Base-by-base conservation (phyloP, 1,140 invertebrate species). In the Aphis craccivora region DNA sequence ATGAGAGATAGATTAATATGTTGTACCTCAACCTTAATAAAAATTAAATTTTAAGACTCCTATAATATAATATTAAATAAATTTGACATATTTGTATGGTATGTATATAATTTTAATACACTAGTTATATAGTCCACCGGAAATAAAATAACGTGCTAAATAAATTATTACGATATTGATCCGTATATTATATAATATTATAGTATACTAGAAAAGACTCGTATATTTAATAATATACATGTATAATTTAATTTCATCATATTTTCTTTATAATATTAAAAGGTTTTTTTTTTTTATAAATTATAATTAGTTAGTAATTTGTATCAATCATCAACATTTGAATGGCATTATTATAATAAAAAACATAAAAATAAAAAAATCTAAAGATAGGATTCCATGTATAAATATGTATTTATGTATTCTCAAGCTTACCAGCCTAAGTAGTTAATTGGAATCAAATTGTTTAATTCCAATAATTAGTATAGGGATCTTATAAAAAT, bases 121-220 rank as follows among this genome's bases (percentile, higher is more conserved):
- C 7, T 51, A 30, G 14, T 45, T 86, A 86, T 86, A 7, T 30
- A 30, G 18, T 35, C 5, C 30, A 88, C 11, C 86, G 86, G 30
- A 88, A 88, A 88, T 43, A 35, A 30, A 88, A 88, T 88, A 88
- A 51, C 43, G 86, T n/a, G 86, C 86, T 88, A n/a, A 88, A 88
- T 51, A 48, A 48, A 88, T 88, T 48, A n/a, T 88, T 88, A 88
- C 86, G 45, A 88, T 88, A 88, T 48, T 88, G 48, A 51, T 88
- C 43, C 30, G 30, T 88, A 88, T n/a, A 43, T 3, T 84, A 84
- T 43, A n/a, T n/a, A n/a, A n/a, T n/a, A n/a, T n/a, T n/a, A n/a
- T n/a, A n/a, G n/a, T n/a, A n/a, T n/a, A n/a, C n/a, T 40, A 40
- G 37, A 40, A 40, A 40, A 40, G 37, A 40, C 37, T 40, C 23